Evolutionary conservation across 2,888 invertebrate species (phyloP).

Genomic region (Blastobasis lacticolella): DNA sequence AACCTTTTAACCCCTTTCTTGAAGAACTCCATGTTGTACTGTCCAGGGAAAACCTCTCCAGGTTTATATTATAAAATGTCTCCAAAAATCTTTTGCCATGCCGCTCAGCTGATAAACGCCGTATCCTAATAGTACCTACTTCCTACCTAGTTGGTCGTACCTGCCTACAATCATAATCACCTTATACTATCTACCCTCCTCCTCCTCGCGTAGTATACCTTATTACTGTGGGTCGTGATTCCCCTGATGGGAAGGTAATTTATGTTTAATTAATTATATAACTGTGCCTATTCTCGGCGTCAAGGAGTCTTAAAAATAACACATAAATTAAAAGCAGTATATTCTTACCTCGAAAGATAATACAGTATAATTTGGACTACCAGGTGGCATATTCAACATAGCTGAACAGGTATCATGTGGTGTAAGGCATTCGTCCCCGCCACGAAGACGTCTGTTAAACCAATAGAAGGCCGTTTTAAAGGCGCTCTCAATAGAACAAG

Average conservation of each 20-base stretch:
- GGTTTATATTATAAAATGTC: too few species aligned
- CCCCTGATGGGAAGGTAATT: constrained; percentile 14
- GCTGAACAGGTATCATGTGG: constrained; percentile 85
- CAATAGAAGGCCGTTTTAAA: constrained; percentile 94
- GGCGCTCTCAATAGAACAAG: constrained; percentile 98
- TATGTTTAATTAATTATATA: not conserved
- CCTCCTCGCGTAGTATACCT: too few species aligned
- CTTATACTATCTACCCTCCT: too few species aligned
- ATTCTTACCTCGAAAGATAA: constrained; percentile 83
- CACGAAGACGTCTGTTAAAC: constrained; percentile 84
- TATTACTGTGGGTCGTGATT: constrained; percentile 14
- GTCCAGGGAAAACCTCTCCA: too few species aligned
- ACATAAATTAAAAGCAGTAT: constrained; percentile 23
- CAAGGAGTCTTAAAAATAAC: not conserved
- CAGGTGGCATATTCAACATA: constrained; percentile 90
- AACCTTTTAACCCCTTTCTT: too few species aligned
- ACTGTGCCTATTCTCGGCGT: too few species aligned
- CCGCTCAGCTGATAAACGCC: too few species aligned
- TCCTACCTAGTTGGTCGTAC: too few species aligned
- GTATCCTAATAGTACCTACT: too few species aligned
- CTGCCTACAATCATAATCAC: too few species aligned
- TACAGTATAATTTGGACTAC: constrained; percentile 87
- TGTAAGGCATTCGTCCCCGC: constrained; percentile 79
- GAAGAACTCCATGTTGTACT: too few species aligned
- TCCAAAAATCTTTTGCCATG: too few species aligned